phyloP scores from a whole-genome alignment of 1,140 invertebrate species.

The Papilio polytes region DNA sequence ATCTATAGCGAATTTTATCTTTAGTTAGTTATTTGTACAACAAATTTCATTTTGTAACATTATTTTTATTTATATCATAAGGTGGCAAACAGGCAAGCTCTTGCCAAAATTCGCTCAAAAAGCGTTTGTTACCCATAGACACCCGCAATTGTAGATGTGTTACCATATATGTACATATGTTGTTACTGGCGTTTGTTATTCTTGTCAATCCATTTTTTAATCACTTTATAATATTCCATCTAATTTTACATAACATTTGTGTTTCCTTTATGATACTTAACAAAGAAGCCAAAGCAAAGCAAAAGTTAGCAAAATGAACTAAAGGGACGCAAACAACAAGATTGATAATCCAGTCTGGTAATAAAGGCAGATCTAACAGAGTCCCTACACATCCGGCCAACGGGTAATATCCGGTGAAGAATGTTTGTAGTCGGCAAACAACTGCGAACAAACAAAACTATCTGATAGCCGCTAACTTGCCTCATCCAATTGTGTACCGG shows the following conservation, averaged over 20 bases:
- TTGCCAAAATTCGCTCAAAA: too few species aligned
- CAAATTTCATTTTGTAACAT: too few species aligned
- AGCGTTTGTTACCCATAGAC: too few species aligned
- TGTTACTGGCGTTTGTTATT: too few species aligned
- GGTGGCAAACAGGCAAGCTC: too few species aligned
- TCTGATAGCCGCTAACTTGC: conserved; percentile 53
- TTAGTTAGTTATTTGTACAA: too few species aligned
- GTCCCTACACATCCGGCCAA: conserved; percentile 64
- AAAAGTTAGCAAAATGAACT: conserved; percentile 33
- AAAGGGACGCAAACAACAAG: conserved; percentile 37
- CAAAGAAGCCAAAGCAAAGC: background rate
- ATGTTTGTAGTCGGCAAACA: conserved; percentile 73
- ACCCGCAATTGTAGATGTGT: too few species aligned
- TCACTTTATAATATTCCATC: too few species aligned
- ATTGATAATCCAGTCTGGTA: conserved; percentile 38
- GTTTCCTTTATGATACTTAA: background rate
- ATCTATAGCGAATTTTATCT: too few species aligned
- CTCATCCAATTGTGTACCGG: conserved; percentile 54
- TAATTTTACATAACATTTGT: background rate
- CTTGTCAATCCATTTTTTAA: too few species aligned
- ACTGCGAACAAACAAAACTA: conserved; percentile 64
- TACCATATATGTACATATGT: too few species aligned
- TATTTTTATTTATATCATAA: too few species aligned
- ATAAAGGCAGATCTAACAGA: conserved; percentile 42
- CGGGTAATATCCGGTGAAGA: conserved; percentile 72